Percentiles rank a stretch among this genome's conserved stretches.
Conservation (phyloP, 2,888 invertebrate genomes). For the Choreutis nemorana region DNA sequence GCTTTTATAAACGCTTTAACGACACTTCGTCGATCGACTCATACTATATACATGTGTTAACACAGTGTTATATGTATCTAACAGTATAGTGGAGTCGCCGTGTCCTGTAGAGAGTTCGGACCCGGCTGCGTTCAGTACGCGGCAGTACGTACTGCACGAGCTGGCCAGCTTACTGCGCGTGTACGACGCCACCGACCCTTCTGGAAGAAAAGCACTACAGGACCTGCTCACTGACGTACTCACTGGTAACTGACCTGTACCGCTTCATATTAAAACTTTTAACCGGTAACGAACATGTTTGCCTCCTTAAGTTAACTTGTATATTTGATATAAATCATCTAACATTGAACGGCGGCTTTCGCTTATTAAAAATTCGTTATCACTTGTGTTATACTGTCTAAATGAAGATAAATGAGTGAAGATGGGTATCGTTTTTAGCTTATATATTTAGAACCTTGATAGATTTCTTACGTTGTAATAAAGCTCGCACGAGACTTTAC, state of each 20-base stretch:
- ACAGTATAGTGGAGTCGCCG: slow-evolving; percentile 52
- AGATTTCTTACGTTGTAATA: too few relatives aligned
- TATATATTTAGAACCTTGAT: too few relatives aligned
- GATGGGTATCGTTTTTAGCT: too few relatives aligned
- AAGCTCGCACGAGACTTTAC: too few relatives aligned
- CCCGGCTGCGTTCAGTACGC: slow-evolving; percentile 42
- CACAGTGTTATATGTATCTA: not conserved
- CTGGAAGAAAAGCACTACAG: slow-evolving; percentile 45
- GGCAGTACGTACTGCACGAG: slow-evolving; percentile 68
- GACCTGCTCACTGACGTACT: slow-evolving; percentile 36
- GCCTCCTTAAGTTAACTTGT: too few relatives aligned
- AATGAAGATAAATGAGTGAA: too few relatives aligned
- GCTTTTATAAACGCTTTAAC: slow-evolving; percentile 2
- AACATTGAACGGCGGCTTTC: too few relatives aligned
- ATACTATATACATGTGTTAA: slow-evolving; percentile 1
- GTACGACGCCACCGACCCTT: slow-evolving; percentile 68
- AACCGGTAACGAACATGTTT: not conserved
- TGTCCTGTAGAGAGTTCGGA: slow-evolving; percentile 39
- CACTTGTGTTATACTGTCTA: too few relatives aligned
- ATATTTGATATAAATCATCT: too few relatives aligned
- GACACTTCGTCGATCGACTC: slow-evolving; percentile 4
- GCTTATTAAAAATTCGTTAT: too few relatives aligned
- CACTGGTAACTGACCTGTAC: slow-evolving; percentile 26
- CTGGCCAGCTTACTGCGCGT: slow-evolving; percentile 57
- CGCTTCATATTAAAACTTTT: slow-evolving; percentile 11